These are phyloP conservation scores for Elgaria multicarinata DNA, from an alignment of 2,113 vertebrate species.

Conservation along the genomic window DNA sequence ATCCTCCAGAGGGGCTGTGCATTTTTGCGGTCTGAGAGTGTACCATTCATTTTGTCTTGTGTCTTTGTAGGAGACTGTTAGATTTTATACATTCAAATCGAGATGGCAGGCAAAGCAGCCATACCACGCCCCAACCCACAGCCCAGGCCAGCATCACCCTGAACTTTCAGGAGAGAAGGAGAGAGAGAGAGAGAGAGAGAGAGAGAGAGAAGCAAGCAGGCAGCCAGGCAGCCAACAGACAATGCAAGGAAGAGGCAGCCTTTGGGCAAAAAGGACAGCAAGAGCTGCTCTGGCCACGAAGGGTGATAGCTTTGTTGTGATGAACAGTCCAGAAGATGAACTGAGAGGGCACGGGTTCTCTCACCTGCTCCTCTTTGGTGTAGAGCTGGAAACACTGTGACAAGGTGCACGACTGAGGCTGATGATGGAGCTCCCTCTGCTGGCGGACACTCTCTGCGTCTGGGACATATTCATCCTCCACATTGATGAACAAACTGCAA, in stretches of 20 bases:
- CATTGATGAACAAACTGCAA: constrained; percentile 91
- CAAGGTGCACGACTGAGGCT: constrained; percentile 95
- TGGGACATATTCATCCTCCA: constrained; percentile 95
- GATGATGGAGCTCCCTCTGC: constrained; percentile 92
- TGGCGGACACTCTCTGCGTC: constrained; percentile 95
- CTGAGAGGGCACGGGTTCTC: not conserved
- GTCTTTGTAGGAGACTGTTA: not conserved
- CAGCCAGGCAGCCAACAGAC: too few relatives aligned
- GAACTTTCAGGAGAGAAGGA: not conserved
- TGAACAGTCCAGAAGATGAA: not conserved
- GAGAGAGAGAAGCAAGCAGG: too few relatives aligned
- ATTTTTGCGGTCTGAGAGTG: too few relatives aligned
- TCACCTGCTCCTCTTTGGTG: constrained; percentile 99
- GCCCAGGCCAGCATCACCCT: not conserved
- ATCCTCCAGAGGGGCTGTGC: not conserved
- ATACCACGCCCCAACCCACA: not conserved
- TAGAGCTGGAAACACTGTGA: constrained; percentile 98
- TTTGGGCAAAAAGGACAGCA: not conserved
- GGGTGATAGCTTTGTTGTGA: not conserved
- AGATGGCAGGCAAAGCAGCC: not conserved
- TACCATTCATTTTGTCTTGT: too few relatives aligned
- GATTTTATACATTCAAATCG: too few relatives aligned
- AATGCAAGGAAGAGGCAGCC: not conserved
- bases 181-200: not conserved
- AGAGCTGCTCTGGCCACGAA: not conserved